Base-by-base conservation (phyloP, 2,797 vertebrate genomes). In the Tokudaia tokunoshimensis region DNA sequence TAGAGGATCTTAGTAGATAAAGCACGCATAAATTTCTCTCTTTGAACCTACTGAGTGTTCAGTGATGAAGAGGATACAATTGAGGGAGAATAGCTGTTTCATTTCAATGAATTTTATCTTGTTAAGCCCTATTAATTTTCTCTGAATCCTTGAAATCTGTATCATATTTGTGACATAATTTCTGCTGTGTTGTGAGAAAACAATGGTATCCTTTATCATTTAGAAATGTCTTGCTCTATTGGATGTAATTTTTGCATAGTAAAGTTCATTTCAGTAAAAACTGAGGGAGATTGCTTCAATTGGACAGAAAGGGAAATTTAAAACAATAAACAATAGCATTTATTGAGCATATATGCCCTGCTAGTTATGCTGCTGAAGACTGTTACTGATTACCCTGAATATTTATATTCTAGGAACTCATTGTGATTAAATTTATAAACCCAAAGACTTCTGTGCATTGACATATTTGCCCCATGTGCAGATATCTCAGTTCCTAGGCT, bases 21-120 rank as follows among this genome's bases (percentile, higher is more conserved):
- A 92, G 63, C 20, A 20, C 29, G 90, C 86, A 55, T 29, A 55
- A 1, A 1, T 83, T 89, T 47, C 44, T 91, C 47, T 78, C 90
- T 80, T 67, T 67, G 31, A 89, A 31, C 52, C 41, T 75, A 31
- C 1, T 82, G 75, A 79, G 86, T 1, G 96, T 88, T 94, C 74
- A 90, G 83, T 90, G 80, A 82, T 81, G 96, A 93, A 97, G 22
- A 92, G 52, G 59, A 44, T 29, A 93, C 95, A 93, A 93, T 61
- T 94, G 80, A 93, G 89, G 29, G n/a, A 96, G 41, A 93, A 82
- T 90, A n/a, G 41, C 4, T 91, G 14, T 94, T 93, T 86, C 26
- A 95, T 95, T 93, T 47, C 72, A 94, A 79, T 75, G 47, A 95
- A 34, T 93, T 84, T 24, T 76, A 93, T 79, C 89, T 89, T 76